A percentile compares a stretch with the other conserved stretches of the same genome.
phyloP scores from a whole-genome alignment of 2,797 vertebrate species.

The Hydrophis major region DNA sequence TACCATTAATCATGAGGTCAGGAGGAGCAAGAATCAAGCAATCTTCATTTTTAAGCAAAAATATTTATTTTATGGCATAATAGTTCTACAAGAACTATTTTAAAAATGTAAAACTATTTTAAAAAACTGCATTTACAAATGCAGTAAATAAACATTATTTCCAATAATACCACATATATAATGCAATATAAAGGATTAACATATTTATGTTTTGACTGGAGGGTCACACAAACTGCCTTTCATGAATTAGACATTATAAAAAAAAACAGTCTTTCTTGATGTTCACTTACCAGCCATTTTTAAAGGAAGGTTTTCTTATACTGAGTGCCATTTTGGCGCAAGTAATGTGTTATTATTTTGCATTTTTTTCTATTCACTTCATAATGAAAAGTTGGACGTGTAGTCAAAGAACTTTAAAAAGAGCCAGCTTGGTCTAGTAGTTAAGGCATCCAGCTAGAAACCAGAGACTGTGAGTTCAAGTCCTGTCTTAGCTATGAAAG shows the following conservation, averaged over 20 bases:
- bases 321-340: no score
- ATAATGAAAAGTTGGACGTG: neutral
- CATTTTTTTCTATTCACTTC: neutral
- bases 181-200: neutral
- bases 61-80: conserved; percentile 38
- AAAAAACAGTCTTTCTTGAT: neutral
- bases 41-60: neutral
- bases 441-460: neutral
- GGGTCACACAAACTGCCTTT: neutral
- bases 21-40: neutral
- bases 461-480: neutral
- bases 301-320: neutral
- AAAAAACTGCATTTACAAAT: conserved; percentile 40
- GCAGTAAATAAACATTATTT: conserved; percentile 14
- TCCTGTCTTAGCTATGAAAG: neutral
- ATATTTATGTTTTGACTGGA: neutral
- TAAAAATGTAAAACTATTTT: conserved; percentile 48
- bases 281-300: neutral
- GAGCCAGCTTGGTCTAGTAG: neutral
- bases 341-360: neutral
- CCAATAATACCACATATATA: neutral
- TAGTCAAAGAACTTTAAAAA: neutral
- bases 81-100: conserved; percentile 57
- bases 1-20: neutral
- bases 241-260: neutral